These are phyloP conservation scores for Serranus cabrilla DNA, from an alignment of 2,797 vertebrate genomes.

Conservation along the genomic window DNA sequence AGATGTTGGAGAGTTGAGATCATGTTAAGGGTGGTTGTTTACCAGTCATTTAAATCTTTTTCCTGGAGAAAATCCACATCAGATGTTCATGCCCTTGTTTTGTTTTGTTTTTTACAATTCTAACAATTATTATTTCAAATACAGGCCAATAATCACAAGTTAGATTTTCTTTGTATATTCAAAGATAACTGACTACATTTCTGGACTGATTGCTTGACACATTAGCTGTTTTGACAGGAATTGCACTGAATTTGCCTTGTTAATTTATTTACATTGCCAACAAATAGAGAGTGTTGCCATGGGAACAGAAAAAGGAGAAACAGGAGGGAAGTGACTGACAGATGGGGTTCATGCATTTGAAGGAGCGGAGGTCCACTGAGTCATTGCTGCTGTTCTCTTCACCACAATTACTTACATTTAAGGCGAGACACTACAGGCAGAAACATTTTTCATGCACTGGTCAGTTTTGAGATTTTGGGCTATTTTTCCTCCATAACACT, in stretches of 20 bases:
- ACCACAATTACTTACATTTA: neutral
- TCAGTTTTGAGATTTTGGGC: too few relatives aligned
- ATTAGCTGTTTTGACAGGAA: slow-evolving; percentile 5
- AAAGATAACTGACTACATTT: neutral
- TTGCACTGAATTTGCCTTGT: neutral
- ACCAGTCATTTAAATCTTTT: neutral
- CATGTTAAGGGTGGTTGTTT: neutral
- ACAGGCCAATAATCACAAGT: neutral
- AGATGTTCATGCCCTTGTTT: neutral
- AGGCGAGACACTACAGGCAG: too few relatives aligned
- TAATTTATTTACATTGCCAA: slow-evolving; percentile 30
- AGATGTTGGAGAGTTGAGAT: slow-evolving; percentile 12
- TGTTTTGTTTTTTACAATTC: neutral
- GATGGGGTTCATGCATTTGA: slow-evolving; percentile 29
- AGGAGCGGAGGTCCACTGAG: slow-evolving; percentile 20
- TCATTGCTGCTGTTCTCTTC: slow-evolving; percentile 20
- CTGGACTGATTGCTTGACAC: slow-evolving; percentile 7
- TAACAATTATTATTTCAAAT: neutral
- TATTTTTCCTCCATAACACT: too few relatives aligned
- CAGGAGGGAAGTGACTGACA: slow-evolving; percentile 22
- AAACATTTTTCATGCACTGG: too few relatives aligned
- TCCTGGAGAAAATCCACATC: neutral
- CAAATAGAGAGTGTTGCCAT: slow-evolving; percentile 28
- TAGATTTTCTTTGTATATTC: neutral
- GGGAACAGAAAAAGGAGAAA: slow-evolving; percentile 32